Base-by-base conservation (phyloP, 2,888 invertebrate species). In the Bombyx huttoni region DNA sequence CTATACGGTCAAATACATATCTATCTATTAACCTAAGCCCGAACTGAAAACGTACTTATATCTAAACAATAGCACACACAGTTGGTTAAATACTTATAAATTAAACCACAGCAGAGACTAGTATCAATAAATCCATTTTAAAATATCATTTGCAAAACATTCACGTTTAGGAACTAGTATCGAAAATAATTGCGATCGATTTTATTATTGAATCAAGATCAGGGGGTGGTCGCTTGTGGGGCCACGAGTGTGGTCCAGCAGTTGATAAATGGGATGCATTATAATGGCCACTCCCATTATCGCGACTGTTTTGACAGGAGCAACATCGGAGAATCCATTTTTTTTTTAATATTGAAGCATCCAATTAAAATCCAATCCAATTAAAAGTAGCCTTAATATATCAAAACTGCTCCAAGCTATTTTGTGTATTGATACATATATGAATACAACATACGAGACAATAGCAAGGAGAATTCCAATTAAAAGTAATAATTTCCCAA, bases 71-170 rank as follows among this genome's bases (percentile, higher is more conserved):
- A 40, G 40, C 40, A 40, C 40, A 12, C 12, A 40, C 40, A 7
- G 12, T 40, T 46, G 46, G 14, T 6, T 49, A 53, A 52, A 49
- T 47, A 58, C 34, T 46, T 54, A 52, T 47, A 51, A 53, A 49
- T 13, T 57, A 59, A 63, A 58, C 63, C 61, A 62, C 57, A 34
- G 49, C 58, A 63, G 53, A 54, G 71, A 70, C 71, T 70, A 68
- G 73, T 61, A 59, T 56, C 53, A 65, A 59, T 63, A 65, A 64
- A 65, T 64, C 59, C 60, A 59, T 59, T 53, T 61, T 48, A 52
- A 54, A 55, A 51, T 52, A 47, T 53, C 13, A 46, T 13, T 33
- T 50, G 14, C 47, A 47, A 55, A 55, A 51, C 51, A 58, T 58
- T 53, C 62, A 58, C 51, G 55, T 47, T 54, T 60, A 70, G 70